Evolutionary conservation across 2,113 vertebrate species (phyloP).

Genomic region (Panurus biarmicus): DNA sequence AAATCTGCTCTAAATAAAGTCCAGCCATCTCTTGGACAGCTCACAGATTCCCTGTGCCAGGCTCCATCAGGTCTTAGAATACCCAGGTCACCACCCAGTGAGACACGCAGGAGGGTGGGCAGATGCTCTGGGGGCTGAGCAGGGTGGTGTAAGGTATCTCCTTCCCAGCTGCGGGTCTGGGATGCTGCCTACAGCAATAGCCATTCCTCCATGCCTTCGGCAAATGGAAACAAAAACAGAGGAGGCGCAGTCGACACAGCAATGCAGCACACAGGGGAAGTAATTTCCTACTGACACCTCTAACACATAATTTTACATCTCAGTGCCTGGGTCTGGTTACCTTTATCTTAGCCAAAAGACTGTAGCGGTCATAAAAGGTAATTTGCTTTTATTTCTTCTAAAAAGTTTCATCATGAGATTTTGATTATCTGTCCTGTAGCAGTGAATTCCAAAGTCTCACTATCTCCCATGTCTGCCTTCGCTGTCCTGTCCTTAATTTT

Average conservation of each 20-base stretch:
- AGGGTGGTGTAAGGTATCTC: background rate
- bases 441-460: constrained; percentile 7
- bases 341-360: constrained; percentile 39
- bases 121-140: background rate
- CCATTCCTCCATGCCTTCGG: rapidly evolving
- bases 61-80: background rate
- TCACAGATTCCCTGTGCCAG: background rate
- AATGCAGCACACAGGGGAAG: background rate
- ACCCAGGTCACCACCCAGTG: background rate
- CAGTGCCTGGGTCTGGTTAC: background rate
- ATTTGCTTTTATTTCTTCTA: background rate
- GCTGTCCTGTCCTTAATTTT: background rate
- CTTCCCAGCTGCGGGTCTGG: background rate
- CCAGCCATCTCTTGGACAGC: background rate
- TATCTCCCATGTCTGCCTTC: background rate
- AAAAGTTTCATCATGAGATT: background rate
- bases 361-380: background rate
- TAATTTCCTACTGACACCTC: constrained; percentile 22
- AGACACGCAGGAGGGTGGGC: background rate
- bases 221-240: constrained; percentile 15
- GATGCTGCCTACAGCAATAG: constrained; percentile 40
- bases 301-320: constrained; percentile 23
- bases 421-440: background rate
- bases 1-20: background rate
- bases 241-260: background rate